Base-by-base conservation (phyloP, 2,888 invertebrate species). In the Rhagium mordax region DNA sequence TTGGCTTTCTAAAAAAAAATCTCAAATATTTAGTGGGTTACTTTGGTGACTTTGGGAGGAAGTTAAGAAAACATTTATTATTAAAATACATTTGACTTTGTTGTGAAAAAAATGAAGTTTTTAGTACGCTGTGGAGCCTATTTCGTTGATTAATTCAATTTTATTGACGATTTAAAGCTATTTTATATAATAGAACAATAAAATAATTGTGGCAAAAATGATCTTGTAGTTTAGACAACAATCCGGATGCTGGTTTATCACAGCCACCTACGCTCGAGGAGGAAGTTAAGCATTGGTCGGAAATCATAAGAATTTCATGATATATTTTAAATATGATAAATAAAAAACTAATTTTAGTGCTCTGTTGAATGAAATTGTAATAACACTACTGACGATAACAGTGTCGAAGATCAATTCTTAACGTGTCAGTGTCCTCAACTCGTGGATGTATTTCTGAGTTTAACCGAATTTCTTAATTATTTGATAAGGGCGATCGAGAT, bases 221-320 rank as follows among this genome's bases (percentile, higher is more conserved):
- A 41, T 41, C n/a, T 53, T 53, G 20, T 57, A 71, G 69, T 72
- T 72, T 65, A 74, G 73, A 76, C 59, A 71, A 67, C 62, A 71
- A 73, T 74, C 77, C 79, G 81, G 81, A 81, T 81, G 79, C 71
- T 13, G 65, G 49, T 29, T 81, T 81, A 81, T 81, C 81, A 77
- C 51, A 41, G 51, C 74, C 78, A 75, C 81, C 81, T 78, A 80
- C 81, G 73, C 77, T 72, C 51, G 62, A 61, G 76, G 77, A 79
- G 85, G 85, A 85, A 85, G 84, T 85, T 81, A 73, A 60, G 70
- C 71, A 75, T 77, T 78, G 80, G 82, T 85, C 83, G 85, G 84
- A 86, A 85, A 82, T 78, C 81, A 84, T 83, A 83, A 83, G 75
- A 75, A 76, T 75, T 73, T 79, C 72, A 78, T 76, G 79, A 81